Base-by-base conservation (phyloP, 2,888 invertebrate species). In the Strigamia crassipes region DNA sequence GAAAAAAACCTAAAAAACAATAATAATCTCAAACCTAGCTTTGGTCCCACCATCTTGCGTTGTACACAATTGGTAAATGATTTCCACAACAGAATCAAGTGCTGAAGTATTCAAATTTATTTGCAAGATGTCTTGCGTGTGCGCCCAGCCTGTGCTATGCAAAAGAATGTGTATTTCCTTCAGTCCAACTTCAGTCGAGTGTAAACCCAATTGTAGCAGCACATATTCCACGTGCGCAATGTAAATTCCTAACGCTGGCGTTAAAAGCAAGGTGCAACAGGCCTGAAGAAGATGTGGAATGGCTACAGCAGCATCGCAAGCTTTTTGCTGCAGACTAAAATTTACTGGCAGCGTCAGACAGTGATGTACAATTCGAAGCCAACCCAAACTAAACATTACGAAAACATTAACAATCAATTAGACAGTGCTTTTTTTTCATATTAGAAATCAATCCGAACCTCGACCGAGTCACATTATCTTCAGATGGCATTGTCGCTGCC, bases 321-420 rank as follows among this genome's bases (percentile, higher is more conserved):
- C 81, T 15, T 56, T 38, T 23, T 79, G 41, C 78, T 81, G 82
- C 12, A 82, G 46, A 9, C 34, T 51, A 18, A 79, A 73, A 21
- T 82, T 83, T 18, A 84, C 85, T 4, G 91, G 88, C 27, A 92
- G 89, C 1, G 84, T 85, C 84, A 94, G 91, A 86, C 95, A 95
- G 86, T 94, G 93, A 84, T 94, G 92, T 73, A 96, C 89, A 83
- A 96, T 91, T 83, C 93, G 90, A 84, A 96, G 90, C 96, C 96
- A 96, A 83, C 94, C 94, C 86, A 94, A 91, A 87, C 94, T 94
- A 86, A 83, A 51, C 46, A 80, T 42, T 78, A 80, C 83, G 61
- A 21, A 80, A 18, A 38, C 5, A 38, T 10, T 1, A 78, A 78
- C 27, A 21, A 23, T 23, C 31, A 5, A 8, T 21, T 21, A 78